These are phyloP conservation scores for Troides aeacus DNA, from an alignment of 2,888 invertebrate species.

Conservation along the genomic window DNA sequence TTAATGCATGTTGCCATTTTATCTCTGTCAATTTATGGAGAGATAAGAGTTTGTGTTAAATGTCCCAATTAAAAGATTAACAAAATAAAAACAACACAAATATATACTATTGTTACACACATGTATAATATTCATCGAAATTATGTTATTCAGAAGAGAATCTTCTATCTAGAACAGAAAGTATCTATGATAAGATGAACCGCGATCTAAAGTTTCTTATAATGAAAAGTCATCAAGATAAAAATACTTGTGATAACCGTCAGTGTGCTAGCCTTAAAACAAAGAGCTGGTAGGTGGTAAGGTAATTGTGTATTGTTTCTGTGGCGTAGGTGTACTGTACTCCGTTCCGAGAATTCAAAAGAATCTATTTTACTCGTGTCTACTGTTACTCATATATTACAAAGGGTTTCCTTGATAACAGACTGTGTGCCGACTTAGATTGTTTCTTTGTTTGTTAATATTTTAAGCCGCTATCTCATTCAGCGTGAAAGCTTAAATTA, in stretches of 20 bases:
- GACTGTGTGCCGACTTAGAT: constrained; percentile 40
- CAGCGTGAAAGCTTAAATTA: background rate
- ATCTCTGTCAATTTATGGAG: too few relatives aligned
- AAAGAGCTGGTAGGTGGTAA: constrained; percentile 60
- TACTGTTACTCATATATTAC: constrained; percentile 44
- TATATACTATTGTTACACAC: too few relatives aligned
- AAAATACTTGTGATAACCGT: background rate
- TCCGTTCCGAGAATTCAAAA: constrained; percentile 36
- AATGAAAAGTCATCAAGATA: background rate
- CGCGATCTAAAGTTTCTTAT: background rate
- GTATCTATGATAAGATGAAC: too few relatives aligned
- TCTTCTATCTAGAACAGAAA: too few relatives aligned
- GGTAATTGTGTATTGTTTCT: constrained; percentile 71
- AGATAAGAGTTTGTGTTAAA: too few relatives aligned
- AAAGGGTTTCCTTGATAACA: constrained; percentile 49
- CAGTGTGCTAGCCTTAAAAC: background rate
- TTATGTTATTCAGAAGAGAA: too few relatives aligned
- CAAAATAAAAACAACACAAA: too few relatives aligned
- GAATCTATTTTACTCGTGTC: constrained; percentile 48
- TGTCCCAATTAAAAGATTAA: too few relatives aligned
- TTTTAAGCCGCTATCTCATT: background rate
- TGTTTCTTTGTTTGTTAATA: background rate
- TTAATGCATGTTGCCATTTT: too few relatives aligned
- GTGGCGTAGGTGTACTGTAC: constrained; percentile 54
- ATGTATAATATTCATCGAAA: too few relatives aligned